Evolutionary conservation across 2,113 vertebrate genomes (phyloP).

Genomic region (Platichthys stellatus): DNA sequence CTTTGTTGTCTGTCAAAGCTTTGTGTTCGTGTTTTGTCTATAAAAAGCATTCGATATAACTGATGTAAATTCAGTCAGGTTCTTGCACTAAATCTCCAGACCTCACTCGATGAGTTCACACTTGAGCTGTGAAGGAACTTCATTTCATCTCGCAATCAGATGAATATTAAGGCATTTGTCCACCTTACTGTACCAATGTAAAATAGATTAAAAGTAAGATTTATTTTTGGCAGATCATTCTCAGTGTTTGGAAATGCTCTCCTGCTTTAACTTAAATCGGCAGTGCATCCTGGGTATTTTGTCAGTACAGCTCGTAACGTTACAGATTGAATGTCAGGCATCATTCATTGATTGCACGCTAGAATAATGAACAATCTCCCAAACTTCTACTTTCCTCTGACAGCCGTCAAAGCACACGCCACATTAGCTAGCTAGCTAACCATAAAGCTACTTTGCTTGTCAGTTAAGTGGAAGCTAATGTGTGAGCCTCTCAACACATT

Average conservation of each 20-base stretch:
- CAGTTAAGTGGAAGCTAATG: too few species aligned
- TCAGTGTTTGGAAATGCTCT: background rate
- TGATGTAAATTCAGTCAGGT: slow-evolving; percentile 4
- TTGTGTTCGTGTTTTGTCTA: background rate
- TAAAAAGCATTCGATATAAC: background rate
- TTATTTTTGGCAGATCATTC: background rate
- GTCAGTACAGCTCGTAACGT: background rate
- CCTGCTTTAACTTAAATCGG: background rate
- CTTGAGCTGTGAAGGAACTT: slow-evolving; percentile 31
- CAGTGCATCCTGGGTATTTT: background rate
- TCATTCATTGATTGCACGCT: too few species aligned
- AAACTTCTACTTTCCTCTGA: too few species aligned
- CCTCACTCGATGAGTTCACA: slow-evolving; percentile 5
- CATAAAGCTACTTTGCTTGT: too few species aligned
- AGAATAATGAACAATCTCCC: too few species aligned
- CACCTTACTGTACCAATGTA: slow-evolving; percentile 3
- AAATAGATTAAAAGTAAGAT: background rate
- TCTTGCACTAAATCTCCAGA: slow-evolving; percentile 29
- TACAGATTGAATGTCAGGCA: too few species aligned
- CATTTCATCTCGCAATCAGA: slow-evolving; percentile 2
- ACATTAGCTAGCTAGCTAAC: too few species aligned
- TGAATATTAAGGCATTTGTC: background rate
- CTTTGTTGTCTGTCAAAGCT: background rate
- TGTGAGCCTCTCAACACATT: too few species aligned
- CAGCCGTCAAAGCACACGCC: too few species aligned